Base-by-base conservation (phyloP, 2,888 invertebrate genomes). In the Phengaris arion region DNA sequence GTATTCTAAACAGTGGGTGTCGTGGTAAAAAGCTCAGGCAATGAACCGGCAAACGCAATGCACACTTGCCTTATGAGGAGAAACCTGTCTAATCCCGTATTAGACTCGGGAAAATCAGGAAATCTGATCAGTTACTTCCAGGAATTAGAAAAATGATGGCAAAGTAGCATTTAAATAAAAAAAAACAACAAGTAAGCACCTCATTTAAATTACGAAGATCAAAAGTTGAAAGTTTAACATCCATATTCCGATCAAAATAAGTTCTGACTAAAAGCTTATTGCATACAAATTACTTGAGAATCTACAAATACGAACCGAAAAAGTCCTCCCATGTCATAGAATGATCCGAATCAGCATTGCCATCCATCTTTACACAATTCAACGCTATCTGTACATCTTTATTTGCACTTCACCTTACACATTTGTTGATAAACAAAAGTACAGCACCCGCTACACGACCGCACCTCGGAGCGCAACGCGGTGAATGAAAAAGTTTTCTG, bases 311-410 rank as follows among this genome's bases (percentile, higher is more conserved):
- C 95, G 91, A 84, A 96, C 96, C 96, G 85, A 95, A 96, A 94
- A 96, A 96, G 85, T 96, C 96, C 88, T 96, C 96, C 96, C 96
- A 96, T 86, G 95, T 95, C 94, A 95, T 94, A 86, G 95, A 95
- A 84, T 95, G 95, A 89, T 96, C 95, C 82, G 95, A 95, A 87
- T 96, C 95, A 84, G 93, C 93, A 83, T 91, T 93, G 85, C 91
- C 93, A 85, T 94, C 94, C 94, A 94, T 94, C 85, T 90, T 92
- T 86, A 81, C 79, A 88, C 87, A 84, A 81, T 80, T 77, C 80
- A 81, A 79, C 79, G 82, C 80, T 84, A 87, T 85, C 84, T 84
- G 77, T 82, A 85, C 87, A 89, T 82, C 77, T 77, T 80, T 76
- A 74, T 68, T 74, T 77, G 74, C 79, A 79, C 79, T 77, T 77